Conservation (phyloP, 2,888 invertebrate species). For the Leucozona laternaria region DNA sequence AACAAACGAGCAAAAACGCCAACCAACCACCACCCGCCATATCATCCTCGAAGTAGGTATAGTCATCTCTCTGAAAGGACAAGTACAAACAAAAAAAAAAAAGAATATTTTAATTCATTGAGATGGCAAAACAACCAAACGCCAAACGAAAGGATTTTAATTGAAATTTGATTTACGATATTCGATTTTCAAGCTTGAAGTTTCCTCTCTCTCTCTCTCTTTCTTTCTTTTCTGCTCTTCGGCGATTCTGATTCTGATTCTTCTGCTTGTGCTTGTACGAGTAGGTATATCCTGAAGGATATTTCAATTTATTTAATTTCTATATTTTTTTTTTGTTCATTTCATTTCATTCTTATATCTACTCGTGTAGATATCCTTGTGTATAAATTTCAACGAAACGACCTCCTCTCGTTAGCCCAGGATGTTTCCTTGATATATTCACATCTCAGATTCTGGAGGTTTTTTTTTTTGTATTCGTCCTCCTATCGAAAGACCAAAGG, state of each 20-base stretch:
- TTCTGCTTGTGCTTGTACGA: too few relatives aligned
- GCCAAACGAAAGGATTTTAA: conserved; percentile 76
- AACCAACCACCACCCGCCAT: neutral
- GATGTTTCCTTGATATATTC: conserved; percentile 61
- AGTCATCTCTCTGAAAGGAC: neutral
- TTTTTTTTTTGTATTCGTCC: conserved; percentile 9
- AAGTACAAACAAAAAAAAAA: conserved; percentile 8
- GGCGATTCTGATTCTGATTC: conserved; percentile 10
- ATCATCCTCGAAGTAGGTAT: conserved; percentile 14
- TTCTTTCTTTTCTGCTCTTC: conserved; percentile 30
- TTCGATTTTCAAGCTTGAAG: conserved; percentile 76
- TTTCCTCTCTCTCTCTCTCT: conserved; percentile 28
- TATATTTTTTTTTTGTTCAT: conserved; percentile 11
- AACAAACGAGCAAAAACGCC: conserved; percentile 37
- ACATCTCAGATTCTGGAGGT: conserved; percentile 17
- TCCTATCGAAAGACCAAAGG: conserved; percentile 23
- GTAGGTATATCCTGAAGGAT: conserved; percentile 39
- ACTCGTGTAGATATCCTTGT: conserved; percentile 23
- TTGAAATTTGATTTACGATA: conserved; percentile 78
- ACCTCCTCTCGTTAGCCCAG: conserved; percentile 54
- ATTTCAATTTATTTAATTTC: conserved; percentile 73
- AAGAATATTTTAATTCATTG: conserved; percentile 72
- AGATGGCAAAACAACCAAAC: conserved; percentile 68
- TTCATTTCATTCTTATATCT: conserved; percentile 1
- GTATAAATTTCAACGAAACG: conserved; percentile 19